A percentile compares a stretch with the other conserved stretches of the same genome.
Conservation (phyloP, 1,140 invertebrate species). For the Papilio dardanus region DNA sequence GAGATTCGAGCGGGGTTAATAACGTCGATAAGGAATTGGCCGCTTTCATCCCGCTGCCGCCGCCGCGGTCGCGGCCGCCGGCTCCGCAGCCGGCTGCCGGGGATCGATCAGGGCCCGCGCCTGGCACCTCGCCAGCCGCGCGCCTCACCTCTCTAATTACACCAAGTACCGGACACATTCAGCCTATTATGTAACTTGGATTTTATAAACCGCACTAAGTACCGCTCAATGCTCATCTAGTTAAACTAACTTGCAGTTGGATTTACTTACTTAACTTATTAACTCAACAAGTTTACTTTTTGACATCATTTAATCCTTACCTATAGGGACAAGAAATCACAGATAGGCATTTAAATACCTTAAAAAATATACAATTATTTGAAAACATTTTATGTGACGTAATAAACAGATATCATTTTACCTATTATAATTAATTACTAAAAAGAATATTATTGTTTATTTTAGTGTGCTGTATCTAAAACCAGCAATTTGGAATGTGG, state of each 20-base stretch:
- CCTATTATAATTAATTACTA: neutral
- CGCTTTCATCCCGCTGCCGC: constrained; percentile 8
- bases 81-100: neutral
- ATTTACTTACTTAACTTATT: neutral
- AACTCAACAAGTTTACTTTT: neutral
- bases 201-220: constrained; percentile 11
- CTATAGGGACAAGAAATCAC: too few relatives aligned
- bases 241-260: too few relatives aligned
- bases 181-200: neutral
- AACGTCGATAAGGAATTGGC: constrained; percentile 30
- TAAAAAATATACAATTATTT: neutral
- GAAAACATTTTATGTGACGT: neutral
- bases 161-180: constrained; percentile 23
- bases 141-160: constrained; percentile 25
- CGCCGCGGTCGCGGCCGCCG: neutral
- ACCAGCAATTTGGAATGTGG: neutral
- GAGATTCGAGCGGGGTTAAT: constrained; percentile 30
- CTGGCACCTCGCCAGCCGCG: neutral
- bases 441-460: neutral
- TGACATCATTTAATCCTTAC: neutral
- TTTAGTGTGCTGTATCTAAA: neutral
- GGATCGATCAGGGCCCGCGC: constrained; percentile 21
- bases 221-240: too few relatives aligned
- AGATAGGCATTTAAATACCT: neutral
- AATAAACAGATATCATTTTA: too few relatives aligned